phyloP scores from a whole-genome alignment of 1,140 invertebrate species.

The Calliphora vicina region DNA sequence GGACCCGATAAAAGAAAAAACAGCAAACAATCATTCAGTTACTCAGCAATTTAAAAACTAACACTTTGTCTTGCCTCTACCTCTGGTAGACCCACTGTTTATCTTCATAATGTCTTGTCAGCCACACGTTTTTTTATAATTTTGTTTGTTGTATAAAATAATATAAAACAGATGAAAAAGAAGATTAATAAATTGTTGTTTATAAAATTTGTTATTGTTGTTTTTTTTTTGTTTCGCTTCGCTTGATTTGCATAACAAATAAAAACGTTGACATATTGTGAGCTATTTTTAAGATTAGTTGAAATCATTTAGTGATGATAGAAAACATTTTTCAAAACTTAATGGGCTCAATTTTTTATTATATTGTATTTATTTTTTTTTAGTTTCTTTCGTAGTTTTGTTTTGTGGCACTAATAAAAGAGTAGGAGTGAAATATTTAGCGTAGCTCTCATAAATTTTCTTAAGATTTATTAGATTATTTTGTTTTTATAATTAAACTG shows the following conservation, averaged over 20 bases:
- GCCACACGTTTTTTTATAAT: neutral
- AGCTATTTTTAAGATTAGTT: slow-evolving; percentile 34
- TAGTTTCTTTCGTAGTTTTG: neutral
- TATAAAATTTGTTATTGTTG: neutral
- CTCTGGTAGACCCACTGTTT: neutral
- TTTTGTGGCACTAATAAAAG: neutral
- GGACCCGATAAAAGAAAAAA: neutral
- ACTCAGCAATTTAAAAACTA: too few species aligned
- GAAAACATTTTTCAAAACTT: slow-evolving; percentile 34
- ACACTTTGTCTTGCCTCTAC: neutral
- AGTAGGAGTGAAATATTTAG: neutral
- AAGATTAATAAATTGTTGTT: slow-evolving; percentile 21
- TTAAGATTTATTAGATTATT: neutral
- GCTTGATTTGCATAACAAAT: slow-evolving; percentile 35
- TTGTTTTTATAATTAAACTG: neutral
- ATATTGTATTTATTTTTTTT: neutral
- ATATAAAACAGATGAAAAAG: neutral
- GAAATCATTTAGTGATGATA: slow-evolving; percentile 32
- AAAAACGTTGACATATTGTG: slow-evolving; percentile 35
- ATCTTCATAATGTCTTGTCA: neutral
- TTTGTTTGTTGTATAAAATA: neutral
- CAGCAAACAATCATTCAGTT: too few species aligned
- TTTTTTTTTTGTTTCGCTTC: slow-evolving; percentile 6
- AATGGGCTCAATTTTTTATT: slow-evolving; percentile 19
- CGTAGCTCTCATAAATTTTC: neutral